A percentile compares a stretch with the other conserved stretches of the same genome.
phyloP scores from a whole-genome alignment of 37 sponge, comb jelly and placozoan species.

The Dysidea cf. avara region DNA sequence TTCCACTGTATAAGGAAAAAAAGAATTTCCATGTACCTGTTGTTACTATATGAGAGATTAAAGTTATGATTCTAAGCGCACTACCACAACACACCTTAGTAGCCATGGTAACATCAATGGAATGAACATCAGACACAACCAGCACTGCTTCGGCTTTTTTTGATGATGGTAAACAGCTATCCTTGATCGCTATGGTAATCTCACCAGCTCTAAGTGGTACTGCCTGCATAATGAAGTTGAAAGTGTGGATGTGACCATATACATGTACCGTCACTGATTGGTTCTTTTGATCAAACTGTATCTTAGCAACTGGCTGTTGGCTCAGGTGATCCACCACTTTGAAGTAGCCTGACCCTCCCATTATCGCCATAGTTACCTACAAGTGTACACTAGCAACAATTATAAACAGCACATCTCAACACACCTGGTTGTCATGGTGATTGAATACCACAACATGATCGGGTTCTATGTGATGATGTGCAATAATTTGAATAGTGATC shows the following conservation, averaged over 20 bases:
- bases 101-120: constrained; percentile 29
- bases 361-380: constrained; percentile 29
- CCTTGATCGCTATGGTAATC: constrained; percentile 32
- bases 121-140: constrained; percentile 48
- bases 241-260: not conserved
- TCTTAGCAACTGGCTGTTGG: constrained; percentile 28
- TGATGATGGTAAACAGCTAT: constrained; percentile 62
- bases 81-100: too few species aligned
- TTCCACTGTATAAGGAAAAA: too few species aligned
- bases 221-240: constrained; percentile 25
- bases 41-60: too few species aligned
- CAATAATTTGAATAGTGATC: constrained; percentile 45
- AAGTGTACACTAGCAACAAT: too few species aligned
- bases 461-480: constrained; percentile 29
- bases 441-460: constrained; percentile 39
- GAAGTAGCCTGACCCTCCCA: constrained; percentile 69
- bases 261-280: constrained; percentile 16
- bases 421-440: constrained; percentile 55
- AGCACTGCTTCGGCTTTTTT: constrained; percentile 14
- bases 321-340: constrained; percentile 32
- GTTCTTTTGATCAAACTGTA: constrained; percentile 11
- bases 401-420: too few species aligned
- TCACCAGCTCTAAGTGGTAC: constrained; percentile 58
- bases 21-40: too few species aligned
- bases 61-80: too few species aligned